Evolutionary conservation across 1,140 invertebrate genomes (phyloP).

Genomic region (Brachionus rotundiformis): DNA sequence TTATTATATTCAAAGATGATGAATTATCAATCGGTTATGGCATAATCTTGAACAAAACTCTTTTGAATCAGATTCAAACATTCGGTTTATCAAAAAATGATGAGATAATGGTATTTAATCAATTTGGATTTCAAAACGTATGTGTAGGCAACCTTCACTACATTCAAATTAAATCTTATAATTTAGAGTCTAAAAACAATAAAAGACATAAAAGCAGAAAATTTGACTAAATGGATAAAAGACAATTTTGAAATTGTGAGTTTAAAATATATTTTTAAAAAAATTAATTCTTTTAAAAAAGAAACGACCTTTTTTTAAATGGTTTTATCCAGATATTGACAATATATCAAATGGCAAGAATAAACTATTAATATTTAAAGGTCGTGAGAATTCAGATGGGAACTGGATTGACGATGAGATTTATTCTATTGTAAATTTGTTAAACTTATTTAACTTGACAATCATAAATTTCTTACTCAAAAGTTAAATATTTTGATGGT

Average conservation of each 20-base stretch:
- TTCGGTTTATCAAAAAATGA: neutral
- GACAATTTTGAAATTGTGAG: neutral
- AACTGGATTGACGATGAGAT: neutral
- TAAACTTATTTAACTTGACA: neutral
- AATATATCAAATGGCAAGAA: neutral
- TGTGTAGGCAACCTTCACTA: too few species aligned
- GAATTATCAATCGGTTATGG: neutral
- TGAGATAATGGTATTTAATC: slow-evolving; percentile 13
- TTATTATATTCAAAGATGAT: neutral
- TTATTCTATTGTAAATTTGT: neutral
- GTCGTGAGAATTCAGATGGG: neutral
- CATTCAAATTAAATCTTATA: too few species aligned
- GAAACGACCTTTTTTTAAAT: neutral
- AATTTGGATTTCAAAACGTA: slow-evolving; percentile 12
- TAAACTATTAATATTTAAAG: neutral
- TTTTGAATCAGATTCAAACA: neutral
- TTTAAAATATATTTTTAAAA: neutral
- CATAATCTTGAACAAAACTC: neutral
- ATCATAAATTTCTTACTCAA: neutral
- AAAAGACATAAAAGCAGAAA: neutral
- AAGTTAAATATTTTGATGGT: neutral
- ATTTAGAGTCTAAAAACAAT: slow-evolving; percentile 3
- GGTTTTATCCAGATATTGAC: slow-evolving; percentile 22
- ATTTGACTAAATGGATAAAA: neutral
- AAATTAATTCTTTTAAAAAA: neutral